Base-by-base conservation (phyloP, 2,113 vertebrate species). In the Scartelaos histophorus region DNA sequence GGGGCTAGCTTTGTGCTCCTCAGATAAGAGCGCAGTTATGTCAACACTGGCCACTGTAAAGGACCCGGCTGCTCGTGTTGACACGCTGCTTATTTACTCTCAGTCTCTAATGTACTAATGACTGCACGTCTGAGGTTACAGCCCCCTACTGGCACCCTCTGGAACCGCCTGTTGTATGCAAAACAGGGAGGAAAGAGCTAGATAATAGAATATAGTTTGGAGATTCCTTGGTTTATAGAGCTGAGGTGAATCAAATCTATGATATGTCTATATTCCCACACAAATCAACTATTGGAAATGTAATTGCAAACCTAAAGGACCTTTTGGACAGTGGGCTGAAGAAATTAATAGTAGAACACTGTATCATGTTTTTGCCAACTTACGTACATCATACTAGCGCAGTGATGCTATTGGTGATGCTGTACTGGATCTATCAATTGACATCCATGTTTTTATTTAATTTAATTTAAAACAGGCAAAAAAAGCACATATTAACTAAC, bases 1-100 rank as follows among this genome's bases (percentile, higher is more conserved):
- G 79, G 82, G 81, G 69, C 80, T 64, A 57, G 80, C 79, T 88
- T 89, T 81, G 80, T 82, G 66, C 82, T 82, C 75, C 79, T 82
- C 82, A 85, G 86, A 90, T 90, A 91, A 91, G 90, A 86, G 82
- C 81, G 84, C 85, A 86, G 82, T 89, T 91, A 87, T 90, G 85
- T 92, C 90, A 92, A 92, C 90, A 92, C 25, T 61, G 84, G 79
- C 75, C 64, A 80, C 88, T 89, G 76, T 82, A 86, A 90, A 90
- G 87, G 79, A 91, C 85, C 88, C 77, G 71, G 68, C 75, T 76
- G 87, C 74, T 81, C 62, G n/a, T 90, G 85, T 88, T 89, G 89
- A 91, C 90, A 90, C 85, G 90, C 81, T 61, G 87, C 82, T 87
- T 90, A 80, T 91, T 91, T 90, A 84, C 86, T 88, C 75, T 79